Evolutionary conservation across 2,888 invertebrate genomes (phyloP).

Genomic region (Axea sp.): DNA sequence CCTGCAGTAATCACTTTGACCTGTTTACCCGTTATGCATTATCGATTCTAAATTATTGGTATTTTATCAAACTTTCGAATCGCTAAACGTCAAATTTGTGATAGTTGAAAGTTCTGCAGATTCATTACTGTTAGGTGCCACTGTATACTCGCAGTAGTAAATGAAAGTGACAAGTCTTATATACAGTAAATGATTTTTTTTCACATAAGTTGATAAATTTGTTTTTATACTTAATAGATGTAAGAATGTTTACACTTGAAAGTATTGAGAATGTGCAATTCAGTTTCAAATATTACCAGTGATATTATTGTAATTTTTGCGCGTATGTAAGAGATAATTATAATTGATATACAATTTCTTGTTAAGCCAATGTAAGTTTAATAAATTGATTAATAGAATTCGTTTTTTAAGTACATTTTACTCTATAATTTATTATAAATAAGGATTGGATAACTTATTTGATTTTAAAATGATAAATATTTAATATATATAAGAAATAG

Average conservation of each 20-base stretch:
- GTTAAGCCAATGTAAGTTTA: slow-evolving; percentile 24
- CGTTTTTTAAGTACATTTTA: too few relatives aligned
- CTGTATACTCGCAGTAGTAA: background rate
- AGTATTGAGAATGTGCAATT: slow-evolving; percentile 57
- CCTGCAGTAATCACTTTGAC: slow-evolving; percentile 37
- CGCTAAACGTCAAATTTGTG: slow-evolving; percentile 48
- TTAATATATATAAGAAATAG: too few relatives aligned
- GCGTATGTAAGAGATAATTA: slow-evolving; percentile 28
- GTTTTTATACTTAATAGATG: slow-evolving; percentile 51
- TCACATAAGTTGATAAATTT: slow-evolving; percentile 48
- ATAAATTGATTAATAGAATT: slow-evolving; percentile 39
- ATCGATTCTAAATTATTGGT: slow-evolving; percentile 39
- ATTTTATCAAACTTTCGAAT: slow-evolving; percentile 42
- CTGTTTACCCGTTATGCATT: slow-evolving; percentile 30
- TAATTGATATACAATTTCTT: slow-evolving; percentile 10
- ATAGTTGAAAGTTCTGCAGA: slow-evolving; percentile 23
- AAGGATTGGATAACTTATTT: too few relatives aligned
- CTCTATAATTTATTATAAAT: too few relatives aligned
- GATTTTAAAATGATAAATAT: too few relatives aligned
- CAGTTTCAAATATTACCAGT: slow-evolving; percentile 49
- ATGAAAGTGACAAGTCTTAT: slow-evolving; percentile 21
- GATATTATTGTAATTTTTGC: slow-evolving; percentile 53
- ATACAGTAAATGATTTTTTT: slow-evolving; percentile 22
- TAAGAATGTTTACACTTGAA: slow-evolving; percentile 54
- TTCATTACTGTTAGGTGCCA: background rate